Conservation (phyloP, 2,888 invertebrate species). For the Galerucella calmariensis region DNA sequence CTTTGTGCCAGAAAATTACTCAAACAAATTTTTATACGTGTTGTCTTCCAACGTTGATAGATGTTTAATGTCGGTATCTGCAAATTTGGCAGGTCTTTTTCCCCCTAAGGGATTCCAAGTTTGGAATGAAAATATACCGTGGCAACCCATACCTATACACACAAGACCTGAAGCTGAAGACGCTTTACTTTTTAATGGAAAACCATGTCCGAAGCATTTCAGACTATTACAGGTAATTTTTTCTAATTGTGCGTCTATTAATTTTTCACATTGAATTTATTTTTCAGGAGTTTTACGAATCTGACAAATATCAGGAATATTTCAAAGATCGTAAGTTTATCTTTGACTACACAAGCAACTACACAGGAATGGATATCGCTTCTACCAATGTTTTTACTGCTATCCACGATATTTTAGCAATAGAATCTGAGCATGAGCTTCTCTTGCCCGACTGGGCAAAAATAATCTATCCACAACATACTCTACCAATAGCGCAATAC, state of each 20-base stretch:
- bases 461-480: constrained; percentile 68
- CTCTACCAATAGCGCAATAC: background rate
- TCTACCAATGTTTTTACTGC: constrained; percentile 63
- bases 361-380: constrained; percentile 70
- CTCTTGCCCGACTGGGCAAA: constrained; percentile 48
- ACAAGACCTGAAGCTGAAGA: constrained; percentile 72
- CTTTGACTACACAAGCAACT: constrained; percentile 28
- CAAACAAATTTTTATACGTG: constrained; percentile 68
- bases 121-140: constrained; percentile 71
- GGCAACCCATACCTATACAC: constrained; percentile 83
- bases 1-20: constrained; percentile 68
- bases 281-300: constrained; percentile 57
- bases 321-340: constrained; percentile 56
- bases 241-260: background rate
- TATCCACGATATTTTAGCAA: constrained; percentile 72
- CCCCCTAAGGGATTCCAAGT: constrained; percentile 69
- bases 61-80: constrained; percentile 85
- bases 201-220: constrained; percentile 43
- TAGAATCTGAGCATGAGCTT: constrained; percentile 72
- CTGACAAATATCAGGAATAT: constrained; percentile 72
- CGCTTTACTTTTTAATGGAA: constrained; percentile 52
- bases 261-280: background rate
- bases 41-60: constrained; percentile 85
- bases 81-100: constrained; percentile 80
- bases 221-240: constrained; percentile 17